Evolutionary conservation across 2,888 invertebrate species (phyloP).

Genomic region (Drosophila subsilvestris): DNA sequence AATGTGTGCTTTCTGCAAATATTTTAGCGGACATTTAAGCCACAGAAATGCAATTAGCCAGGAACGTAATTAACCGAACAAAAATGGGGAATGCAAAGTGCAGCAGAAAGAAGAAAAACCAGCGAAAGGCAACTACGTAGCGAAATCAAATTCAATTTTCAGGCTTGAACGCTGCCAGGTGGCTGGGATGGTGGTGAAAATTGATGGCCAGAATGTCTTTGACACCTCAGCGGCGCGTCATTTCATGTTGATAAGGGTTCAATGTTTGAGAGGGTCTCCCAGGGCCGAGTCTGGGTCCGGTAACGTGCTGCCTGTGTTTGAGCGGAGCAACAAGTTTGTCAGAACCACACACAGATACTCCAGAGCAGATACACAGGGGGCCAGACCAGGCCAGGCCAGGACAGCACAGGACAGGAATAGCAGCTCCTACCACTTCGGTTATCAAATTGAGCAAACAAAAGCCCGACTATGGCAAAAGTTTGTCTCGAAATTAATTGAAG

Average conservation of each 20-base stretch:
- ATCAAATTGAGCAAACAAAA: slow-evolving; percentile 69
- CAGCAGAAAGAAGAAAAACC: slow-evolving; percentile 11
- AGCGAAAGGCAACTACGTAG: too few relatives aligned
- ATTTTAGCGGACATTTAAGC: slow-evolving; percentile 51
- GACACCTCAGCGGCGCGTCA: slow-evolving; percentile 65
- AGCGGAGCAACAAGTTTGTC: slow-evolving; percentile 60
- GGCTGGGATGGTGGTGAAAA: slow-evolving; percentile 25
- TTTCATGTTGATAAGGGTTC: slow-evolving; percentile 66
- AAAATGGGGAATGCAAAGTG: slow-evolving; percentile 20
- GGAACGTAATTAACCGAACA: slow-evolving; percentile 49
- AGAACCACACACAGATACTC: slow-evolving; percentile 13
- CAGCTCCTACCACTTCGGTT: slow-evolving; percentile 40
- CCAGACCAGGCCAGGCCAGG: background rate
- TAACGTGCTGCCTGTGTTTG: background rate
- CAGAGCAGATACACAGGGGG: background rate
- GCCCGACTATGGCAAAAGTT: slow-evolving; percentile 42
- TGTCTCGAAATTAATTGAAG: slow-evolving; percentile 70
- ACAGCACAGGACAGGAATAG: background rate
- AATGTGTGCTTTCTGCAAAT: slow-evolving; percentile 51
- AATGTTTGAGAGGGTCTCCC: slow-evolving; percentile 43
- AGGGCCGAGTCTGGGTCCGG: background rate
- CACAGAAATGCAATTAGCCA: slow-evolving; percentile 67
- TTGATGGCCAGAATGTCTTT: slow-evolving; percentile 65
- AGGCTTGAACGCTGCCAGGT: slow-evolving; percentile 43
- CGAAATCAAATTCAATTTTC: slow-evolving; percentile 26